Evolutionary conservation across 1,140 invertebrate genomes (phyloP).

Genomic region (Drosophila nasuta): DNA sequence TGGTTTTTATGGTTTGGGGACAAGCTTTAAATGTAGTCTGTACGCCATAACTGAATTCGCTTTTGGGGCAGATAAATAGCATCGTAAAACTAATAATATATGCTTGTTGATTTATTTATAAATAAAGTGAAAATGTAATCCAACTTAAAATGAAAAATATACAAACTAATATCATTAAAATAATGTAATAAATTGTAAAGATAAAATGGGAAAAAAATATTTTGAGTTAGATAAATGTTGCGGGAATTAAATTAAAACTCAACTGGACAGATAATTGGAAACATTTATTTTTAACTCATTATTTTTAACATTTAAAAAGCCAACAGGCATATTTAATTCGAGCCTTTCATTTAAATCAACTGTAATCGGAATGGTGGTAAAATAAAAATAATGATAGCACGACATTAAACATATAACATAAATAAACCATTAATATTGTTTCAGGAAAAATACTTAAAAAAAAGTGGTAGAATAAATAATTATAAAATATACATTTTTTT

Average conservation of each 20-base stretch:
- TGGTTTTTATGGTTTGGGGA: slow-evolving; percentile 42
- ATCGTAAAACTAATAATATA: slow-evolving; percentile 3
- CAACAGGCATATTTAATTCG: not conserved
- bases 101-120: slow-evolving; percentile 14
- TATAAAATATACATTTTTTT: too few relatives aligned
- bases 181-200: not conserved
- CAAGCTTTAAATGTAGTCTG: not conserved
- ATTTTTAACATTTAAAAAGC: not conserved
- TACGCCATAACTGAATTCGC: not conserved
- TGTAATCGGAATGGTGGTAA: not conserved
- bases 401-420: not conserved
- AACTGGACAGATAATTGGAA: not conserved
- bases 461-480: too few relatives aligned
- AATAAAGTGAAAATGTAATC: not conserved
- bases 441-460: too few relatives aligned
- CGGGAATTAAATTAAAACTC: not conserved
- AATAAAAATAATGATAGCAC: not conserved
- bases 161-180: not conserved
- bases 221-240: not conserved
- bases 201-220: not conserved
- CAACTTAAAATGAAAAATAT: not conserved
- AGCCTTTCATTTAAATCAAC: not conserved
- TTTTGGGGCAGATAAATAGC: slow-evolving; percentile 12
- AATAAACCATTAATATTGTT: not conserved
- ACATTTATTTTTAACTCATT: not conserved